A percentile compares a stretch with the other conserved stretches of the same genome.
These are phyloP conservation scores for Siphamia tubifer DNA, from an alignment of 2,113 vertebrate genomes.

Conservation along the genomic window DNA sequence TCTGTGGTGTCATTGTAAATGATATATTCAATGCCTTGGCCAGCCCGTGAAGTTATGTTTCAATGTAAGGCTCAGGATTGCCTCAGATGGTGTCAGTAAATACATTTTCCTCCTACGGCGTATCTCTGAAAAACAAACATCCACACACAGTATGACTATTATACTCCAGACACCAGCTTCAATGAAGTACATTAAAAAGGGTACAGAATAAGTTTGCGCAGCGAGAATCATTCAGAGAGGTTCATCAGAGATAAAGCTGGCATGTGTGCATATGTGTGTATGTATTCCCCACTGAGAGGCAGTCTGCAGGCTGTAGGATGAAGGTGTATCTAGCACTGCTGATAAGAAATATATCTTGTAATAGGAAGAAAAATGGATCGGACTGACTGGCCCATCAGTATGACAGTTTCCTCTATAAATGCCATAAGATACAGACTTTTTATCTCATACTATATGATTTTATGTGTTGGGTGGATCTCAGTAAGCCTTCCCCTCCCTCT, in stretches of 20 bases:
- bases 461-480: background rate
- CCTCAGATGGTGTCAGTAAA: constrained; percentile 35
- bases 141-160: constrained; percentile 19
- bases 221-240: constrained; percentile 33
- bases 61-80: constrained; percentile 18
- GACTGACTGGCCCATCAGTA: constrained; percentile 24
- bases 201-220: constrained; percentile 18
- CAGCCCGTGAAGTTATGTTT: constrained; percentile 4
- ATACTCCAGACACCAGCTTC: constrained; percentile 3
- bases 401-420: constrained; percentile 41
- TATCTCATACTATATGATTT: constrained; percentile 18
- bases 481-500: background rate
- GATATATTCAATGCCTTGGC: constrained; percentile 3
- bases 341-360: constrained; percentile 48
- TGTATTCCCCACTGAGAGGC: background rate
- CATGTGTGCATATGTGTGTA: background rate
- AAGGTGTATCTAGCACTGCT: constrained; percentile 35
- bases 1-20: constrained; percentile 11
- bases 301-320: constrained; percentile 19
- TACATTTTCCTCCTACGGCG: constrained; percentile 21
- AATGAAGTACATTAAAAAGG: constrained; percentile 37
- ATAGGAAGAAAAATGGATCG: constrained; percentile 31
- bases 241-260: constrained; percentile 33
- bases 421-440: constrained; percentile 32
- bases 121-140: constrained; percentile 54